These are phyloP conservation scores for Andrena haemorrhoa DNA, from an alignment of 2,888 invertebrate genomes.

Conservation along the genomic window DNA sequence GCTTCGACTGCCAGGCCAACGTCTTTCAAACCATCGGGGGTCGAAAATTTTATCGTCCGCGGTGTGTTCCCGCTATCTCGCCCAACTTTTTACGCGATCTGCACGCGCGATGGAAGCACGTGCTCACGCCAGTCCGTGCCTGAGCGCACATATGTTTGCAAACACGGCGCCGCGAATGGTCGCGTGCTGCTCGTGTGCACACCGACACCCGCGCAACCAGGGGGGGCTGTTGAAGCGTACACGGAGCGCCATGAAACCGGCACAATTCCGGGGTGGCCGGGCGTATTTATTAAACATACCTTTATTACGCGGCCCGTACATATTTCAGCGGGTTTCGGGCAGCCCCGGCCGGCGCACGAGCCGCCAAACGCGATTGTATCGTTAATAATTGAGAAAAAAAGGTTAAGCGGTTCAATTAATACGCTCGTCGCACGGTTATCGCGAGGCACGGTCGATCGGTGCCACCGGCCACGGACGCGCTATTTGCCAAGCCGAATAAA, in stretches of 20 bases:
- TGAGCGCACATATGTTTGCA: slow-evolving; percentile 1
- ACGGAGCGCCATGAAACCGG: slow-evolving; percentile 39
- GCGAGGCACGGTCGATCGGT: slow-evolving; percentile 30
- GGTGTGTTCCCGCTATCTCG: too few relatives aligned
- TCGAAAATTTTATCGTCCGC: too few relatives aligned
- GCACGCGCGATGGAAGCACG: slow-evolving; percentile 1
- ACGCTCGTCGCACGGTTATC: slow-evolving; percentile 17
- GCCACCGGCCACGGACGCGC: background rate
- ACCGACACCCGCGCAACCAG: background rate
- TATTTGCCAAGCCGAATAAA: slow-evolving; percentile 40
- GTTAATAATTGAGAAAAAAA: slow-evolving; percentile 67
- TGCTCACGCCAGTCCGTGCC: background rate
- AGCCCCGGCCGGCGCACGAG: slow-evolving; percentile 50
- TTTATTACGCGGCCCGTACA: slow-evolving; percentile 80
- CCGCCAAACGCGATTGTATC: slow-evolving; percentile 53
- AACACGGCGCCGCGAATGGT: background rate
- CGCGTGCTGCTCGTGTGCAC: slow-evolving; percentile 12
- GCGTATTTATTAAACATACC: slow-evolving; percentile 81
- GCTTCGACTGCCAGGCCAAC: too few relatives aligned
- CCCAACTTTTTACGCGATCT: background rate
- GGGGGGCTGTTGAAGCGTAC: slow-evolving; percentile 13
- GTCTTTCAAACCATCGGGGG: too few relatives aligned
- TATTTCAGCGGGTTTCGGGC: slow-evolving; percentile 79
- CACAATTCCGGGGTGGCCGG: slow-evolving; percentile 53
- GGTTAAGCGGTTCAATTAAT: slow-evolving; percentile 53